phyloP scores from a whole-genome alignment of 2,888 invertebrate genomes.

The Stenurella melanura region DNA sequence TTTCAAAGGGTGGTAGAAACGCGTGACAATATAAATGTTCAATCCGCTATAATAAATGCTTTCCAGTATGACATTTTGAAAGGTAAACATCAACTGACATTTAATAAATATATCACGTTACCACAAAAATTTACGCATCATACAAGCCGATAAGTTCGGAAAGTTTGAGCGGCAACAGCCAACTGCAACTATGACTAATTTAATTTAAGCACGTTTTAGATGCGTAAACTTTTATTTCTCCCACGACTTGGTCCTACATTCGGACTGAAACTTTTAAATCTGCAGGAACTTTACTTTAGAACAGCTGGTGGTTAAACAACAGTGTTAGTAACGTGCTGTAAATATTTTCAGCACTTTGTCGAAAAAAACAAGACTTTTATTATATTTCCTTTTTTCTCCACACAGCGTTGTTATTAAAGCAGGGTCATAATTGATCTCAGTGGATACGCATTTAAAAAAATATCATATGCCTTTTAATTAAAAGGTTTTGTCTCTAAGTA shows the following conservation, averaged over 20 bases:
- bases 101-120: too few relatives aligned
- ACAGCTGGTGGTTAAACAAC: background rate
- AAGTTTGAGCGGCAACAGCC: too few relatives aligned
- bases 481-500: background rate
- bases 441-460: background rate
- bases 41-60: too few relatives aligned
- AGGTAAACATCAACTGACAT: too few relatives aligned
- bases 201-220: background rate
- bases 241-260: background rate
- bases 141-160: too few relatives aligned
- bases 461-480: background rate
- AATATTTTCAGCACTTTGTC: background rate
- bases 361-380: background rate
- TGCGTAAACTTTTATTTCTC: background rate
- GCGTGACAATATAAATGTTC: too few relatives aligned
- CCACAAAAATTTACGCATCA: too few relatives aligned
- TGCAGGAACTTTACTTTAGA: background rate
- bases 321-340: background rate
- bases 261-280: background rate
- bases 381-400: too few relatives aligned
- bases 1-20: too few relatives aligned
- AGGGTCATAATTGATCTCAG: background rate
- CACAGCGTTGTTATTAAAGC: background rate
- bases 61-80: too few relatives aligned
- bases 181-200: too few relatives aligned